Evolutionary conservation across 2,797 vertebrate species (phyloP).

Genomic region (Mycteria americana): DNA sequence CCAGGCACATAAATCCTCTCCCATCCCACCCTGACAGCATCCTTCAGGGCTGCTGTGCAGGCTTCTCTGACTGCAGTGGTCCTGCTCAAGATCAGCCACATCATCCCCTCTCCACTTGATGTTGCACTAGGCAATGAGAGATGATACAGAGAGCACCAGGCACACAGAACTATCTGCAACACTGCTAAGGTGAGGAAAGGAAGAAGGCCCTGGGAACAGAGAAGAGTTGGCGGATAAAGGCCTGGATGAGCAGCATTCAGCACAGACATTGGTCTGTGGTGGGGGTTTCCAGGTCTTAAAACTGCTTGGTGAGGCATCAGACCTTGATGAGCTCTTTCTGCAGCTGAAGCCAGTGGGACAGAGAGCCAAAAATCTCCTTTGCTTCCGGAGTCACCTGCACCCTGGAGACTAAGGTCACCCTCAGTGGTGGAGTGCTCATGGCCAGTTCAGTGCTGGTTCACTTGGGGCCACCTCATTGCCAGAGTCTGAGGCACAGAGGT

Average conservation of each 20-base stretch:
- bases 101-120: too few relatives aligned
- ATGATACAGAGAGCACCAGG: neutral
- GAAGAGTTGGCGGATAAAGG: neutral
- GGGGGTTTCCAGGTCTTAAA: neutral
- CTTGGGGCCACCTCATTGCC: neutral
- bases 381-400: neutral
- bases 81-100: neutral
- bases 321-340: neutral
- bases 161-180: neutral
- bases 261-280: neutral
- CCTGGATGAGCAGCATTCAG: neutral
- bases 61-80: neutral
- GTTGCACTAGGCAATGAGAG: neutral
- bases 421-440: neutral
- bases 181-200: neutral
- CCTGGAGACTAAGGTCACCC: neutral
- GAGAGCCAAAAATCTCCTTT: neutral
- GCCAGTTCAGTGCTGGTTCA: neutral
- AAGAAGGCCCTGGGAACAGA: neutral
- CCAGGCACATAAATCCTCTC: neutral
- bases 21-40: neutral
- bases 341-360: accelerated
- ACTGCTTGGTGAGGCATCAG: neutral
- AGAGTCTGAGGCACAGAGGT: neutral
- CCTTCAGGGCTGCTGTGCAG: neutral